Base-by-base conservation (phyloP, 2,113 vertebrate genomes). In the Pteronura brasiliensis region DNA sequence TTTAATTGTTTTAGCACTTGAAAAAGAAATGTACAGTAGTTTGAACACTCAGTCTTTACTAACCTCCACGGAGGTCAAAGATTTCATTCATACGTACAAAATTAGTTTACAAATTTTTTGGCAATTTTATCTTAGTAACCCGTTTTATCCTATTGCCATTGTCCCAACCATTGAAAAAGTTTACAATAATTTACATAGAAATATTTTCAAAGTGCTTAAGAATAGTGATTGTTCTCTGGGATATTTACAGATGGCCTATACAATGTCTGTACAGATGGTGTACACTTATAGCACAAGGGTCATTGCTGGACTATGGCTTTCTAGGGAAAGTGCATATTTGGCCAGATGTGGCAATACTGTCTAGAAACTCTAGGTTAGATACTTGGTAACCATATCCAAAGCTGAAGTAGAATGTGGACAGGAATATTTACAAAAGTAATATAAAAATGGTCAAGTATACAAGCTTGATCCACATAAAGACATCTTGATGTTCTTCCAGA, bases 201-300 rank as follows among this genome's bases (percentile, higher is more conserved):
- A 99, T 97, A 99, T 99, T 98, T 99, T 99, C 99, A 99, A 99
- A 99, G 99, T 99, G 99, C 99, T 99, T 99, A 98, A 98, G 98
- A 99, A 99, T 99, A 99, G 99, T 99, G 99, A 99, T 98, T 99
- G 98, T 99, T 98, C 96, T 97, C 98, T 98, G 96, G 97, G 98
- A 93, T 99, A 99, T 99, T 98, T 99, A 99, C 99, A 99, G 97
- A 87, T 98, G 98, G 92, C 98, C 98, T 99, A 98, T 99, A 99
- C 99, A 99, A 83, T 93, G 39, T 99, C 99, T 99, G 98, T 99
- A 99, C 99, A 99, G 99, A 98, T 98, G 98, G 98, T 98, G 96
- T 96, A 99, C 96, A 97, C 96, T 98, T 98, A 98, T 96, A 98
- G 91, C 98, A 98, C 98, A 98, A 98, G 95, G 98, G 98, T 98